phyloP scores from a whole-genome alignment of 1,140 invertebrate species.

The Lepidurus couesii region DNA sequence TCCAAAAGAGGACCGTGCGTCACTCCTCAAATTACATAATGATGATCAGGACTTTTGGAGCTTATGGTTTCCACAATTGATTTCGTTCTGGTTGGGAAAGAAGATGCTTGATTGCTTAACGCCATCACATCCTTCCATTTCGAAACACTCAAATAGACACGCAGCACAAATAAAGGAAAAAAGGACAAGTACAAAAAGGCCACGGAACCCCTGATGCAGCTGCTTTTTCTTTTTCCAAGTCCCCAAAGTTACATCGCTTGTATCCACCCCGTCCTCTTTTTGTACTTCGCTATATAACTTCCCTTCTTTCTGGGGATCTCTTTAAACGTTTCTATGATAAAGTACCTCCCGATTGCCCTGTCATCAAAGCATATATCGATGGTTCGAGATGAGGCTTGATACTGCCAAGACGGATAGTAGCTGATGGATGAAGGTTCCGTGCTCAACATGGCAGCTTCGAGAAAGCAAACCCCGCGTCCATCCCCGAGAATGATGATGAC shows the following conservation, averaged over 20 bases:
- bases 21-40: no score
- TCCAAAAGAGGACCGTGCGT: no score
- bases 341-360: slow-evolving; percentile 20
- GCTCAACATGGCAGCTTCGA: neutral
- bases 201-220: neutral
- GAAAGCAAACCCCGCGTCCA: no score
- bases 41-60: neutral
- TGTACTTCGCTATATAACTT: neutral
- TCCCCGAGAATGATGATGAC: slow-evolving; percentile 1
- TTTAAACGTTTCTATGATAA: neutral
- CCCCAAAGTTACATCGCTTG: neutral
- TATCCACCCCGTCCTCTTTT: neutral
- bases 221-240: neutral
- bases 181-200: neutral
- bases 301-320: neutral
- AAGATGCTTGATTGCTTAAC: neutral
- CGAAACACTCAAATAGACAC: neutral
- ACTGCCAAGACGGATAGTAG: slow-evolving; percentile 14
- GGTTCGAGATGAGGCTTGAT: slow-evolving; percentile 14
- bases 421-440: neutral
- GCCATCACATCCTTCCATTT: slow-evolving; percentile 7
- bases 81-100: neutral
- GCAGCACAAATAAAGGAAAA: neutral
- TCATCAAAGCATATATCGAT: slow-evolving; percentile 19
- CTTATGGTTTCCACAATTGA: neutral